Percentiles rank a stretch among this genome's conserved stretches.
phyloP scores from a whole-genome alignment of 2,113 vertebrate species.

The Paedocypris sp. region DNA sequence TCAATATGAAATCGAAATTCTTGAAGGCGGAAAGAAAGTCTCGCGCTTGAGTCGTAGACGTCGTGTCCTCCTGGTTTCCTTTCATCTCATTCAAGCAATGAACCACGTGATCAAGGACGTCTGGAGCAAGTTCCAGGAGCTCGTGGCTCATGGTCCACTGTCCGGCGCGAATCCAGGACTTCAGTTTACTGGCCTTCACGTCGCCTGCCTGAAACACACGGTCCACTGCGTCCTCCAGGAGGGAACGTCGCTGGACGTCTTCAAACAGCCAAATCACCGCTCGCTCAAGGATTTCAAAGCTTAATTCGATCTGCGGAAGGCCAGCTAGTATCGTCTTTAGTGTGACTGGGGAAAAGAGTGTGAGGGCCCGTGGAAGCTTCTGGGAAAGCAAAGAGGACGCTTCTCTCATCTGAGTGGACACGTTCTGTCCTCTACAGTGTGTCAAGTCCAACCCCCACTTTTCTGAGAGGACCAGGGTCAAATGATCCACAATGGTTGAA shows the following conservation, averaged over 20 bases:
- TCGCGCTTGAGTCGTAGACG: conserved; percentile 43
- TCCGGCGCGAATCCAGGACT: conserved; percentile 50
- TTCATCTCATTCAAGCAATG: conserved; percentile 54
- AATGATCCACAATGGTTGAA: conserved; percentile 41
- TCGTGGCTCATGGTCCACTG: conserved; percentile 63
- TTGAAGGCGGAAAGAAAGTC: conserved; percentile 45
- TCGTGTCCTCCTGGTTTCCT: conserved; percentile 28
- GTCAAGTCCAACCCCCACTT: conserved; percentile 68
- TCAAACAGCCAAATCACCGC: conserved; percentile 57
- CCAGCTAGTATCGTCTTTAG: conserved; percentile 59
- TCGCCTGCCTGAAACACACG: conserved; percentile 48
- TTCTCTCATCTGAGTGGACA: conserved; percentile 51
- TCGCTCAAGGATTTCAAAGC: conserved; percentile 42
- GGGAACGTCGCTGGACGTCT: conserved; percentile 48
- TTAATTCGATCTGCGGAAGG: conserved; percentile 36
- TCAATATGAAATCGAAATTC: conserved; percentile 62
- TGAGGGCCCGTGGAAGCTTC: conserved; percentile 55
- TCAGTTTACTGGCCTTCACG: conserved; percentile 52
- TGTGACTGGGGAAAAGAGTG: conserved; percentile 52
- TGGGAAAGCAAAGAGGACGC: conserved; percentile 46
- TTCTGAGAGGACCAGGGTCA: conserved; percentile 55
- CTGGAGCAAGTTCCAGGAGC: conserved; percentile 52
- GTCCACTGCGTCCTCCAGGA: conserved; percentile 53
- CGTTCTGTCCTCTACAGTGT: conserved; percentile 58
- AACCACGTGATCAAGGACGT: conserved; percentile 49